Evolutionary conservation across 2,888 invertebrate species (phyloP), one percentile per base, ranked within the genome.

Genomic region (Ferdinandea cuprea): DNA sequence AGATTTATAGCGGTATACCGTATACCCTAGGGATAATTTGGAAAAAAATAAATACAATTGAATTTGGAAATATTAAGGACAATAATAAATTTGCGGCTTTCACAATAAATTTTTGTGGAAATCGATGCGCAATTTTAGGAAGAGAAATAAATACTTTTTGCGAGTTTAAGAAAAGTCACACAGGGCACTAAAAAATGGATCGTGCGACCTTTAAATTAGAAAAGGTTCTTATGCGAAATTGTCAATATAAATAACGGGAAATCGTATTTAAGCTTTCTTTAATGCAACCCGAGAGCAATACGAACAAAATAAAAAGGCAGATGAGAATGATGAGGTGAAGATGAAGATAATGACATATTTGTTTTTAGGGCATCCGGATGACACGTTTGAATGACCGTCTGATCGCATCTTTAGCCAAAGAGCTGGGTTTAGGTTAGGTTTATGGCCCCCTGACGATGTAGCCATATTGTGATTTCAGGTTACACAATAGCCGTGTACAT

Each of bases 171-270:
- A 21, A 72, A 73, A 83, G 78, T 83, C 83, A 78, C 42, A 78
- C 42, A 83, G 54, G 50, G 66, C 72, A 56, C 4, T 54, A 61
- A 30, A 59, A 61, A 61, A 68, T 44, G 66, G 40, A 69, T 69
- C 77, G 69, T 77, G 77, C 69, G 77, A 78, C 72, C 83, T 83
- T 68, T 68, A 11, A 50, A 83, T 83, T 83, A 44, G 83, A 61
- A 61, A 83, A 63, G 83, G 68, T 73, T 78, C 63, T 66, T 73
- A 50, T 42, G 11, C 11, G 40, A 30, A 15, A 44, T n/a, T n/a
- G n/a, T n/a, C n/a, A n/a, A n/a, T n/a, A n/a, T n/a, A n/a, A n/a
- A n/a, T n/a, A n/a, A n/a, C n/a, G 8, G 5, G 19, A 4, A 44
- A 5, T 17, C 7, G 15, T 25, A 5, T 25, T 5, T 25, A 3